Percentiles rank a stretch among this genome's conserved stretches.
Evolutionary conservation across 2,888 invertebrate species (phyloP).

Genomic region (Phyllotreta striolata): DNA sequence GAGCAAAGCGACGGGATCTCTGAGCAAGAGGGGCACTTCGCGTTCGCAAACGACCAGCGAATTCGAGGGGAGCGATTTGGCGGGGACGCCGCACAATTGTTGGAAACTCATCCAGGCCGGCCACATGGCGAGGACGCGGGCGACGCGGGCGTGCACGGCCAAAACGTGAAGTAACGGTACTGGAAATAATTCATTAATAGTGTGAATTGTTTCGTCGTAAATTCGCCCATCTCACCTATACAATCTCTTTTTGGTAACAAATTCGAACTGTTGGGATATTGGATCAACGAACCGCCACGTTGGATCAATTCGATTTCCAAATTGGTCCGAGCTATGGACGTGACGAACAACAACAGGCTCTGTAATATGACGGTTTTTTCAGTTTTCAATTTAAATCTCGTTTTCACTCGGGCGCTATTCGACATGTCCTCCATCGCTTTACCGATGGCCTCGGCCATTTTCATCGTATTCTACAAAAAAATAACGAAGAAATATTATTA

Average conservation of each 20-base stretch:
- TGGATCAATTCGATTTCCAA: slow-evolving; percentile 92
- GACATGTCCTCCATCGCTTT: slow-evolving; percentile 96
- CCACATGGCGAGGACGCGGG: slow-evolving; percentile 70
- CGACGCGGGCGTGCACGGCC: slow-evolving; percentile 82
- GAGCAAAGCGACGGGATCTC: slow-evolving; percentile 86
- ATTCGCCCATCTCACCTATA: too few species aligned
- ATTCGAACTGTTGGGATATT: slow-evolving; percentile 56
- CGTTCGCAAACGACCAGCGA: slow-evolving; percentile 61
- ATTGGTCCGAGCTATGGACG: slow-evolving; percentile 89
- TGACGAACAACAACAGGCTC: slow-evolving; percentile 86
- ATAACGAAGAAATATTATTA: neutral
- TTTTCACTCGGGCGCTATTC: slow-evolving; percentile 82
- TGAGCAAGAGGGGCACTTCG: slow-evolving; percentile 84
- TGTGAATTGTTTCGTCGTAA: too few species aligned
- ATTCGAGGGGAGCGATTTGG: slow-evolving; percentile 50
- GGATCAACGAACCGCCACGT: slow-evolving; percentile 79
- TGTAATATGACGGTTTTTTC: slow-evolving; percentile 69
- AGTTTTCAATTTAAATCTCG: slow-evolving; percentile 77
- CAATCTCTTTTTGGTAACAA: slow-evolving; percentile 82
- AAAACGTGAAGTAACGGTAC: slow-evolving; percentile 90
- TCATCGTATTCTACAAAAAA: slow-evolving; percentile 69
- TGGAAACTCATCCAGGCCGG: slow-evolving; percentile 64
- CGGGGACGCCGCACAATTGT: slow-evolving; percentile 63
- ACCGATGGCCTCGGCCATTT: slow-evolving; percentile 86
- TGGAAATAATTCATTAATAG: slow-evolving; percentile 58